Conservation (phyloP, 2,888 invertebrate species). For the Lymantria monacha region DNA sequence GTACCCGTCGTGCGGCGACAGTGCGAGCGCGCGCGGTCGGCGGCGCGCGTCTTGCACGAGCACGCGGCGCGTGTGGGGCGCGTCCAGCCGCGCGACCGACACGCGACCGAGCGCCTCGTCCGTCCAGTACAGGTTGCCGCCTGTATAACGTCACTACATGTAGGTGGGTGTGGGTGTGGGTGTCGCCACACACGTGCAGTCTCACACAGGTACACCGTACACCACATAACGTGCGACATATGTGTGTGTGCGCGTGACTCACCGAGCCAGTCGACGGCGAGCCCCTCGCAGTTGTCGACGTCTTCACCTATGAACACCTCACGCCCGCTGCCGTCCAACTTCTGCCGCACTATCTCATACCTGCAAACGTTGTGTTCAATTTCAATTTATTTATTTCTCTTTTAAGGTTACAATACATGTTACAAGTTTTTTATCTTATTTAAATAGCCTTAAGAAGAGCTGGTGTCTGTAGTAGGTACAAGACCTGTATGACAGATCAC, state of each 20-base stretch:
- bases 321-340: conserved; percentile 81
- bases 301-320: conserved; percentile 82
- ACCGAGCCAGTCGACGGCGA: conserved; percentile 93
- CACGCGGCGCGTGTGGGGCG: conserved; percentile 77
- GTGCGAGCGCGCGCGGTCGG: conserved; percentile 82
- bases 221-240: too few species aligned
- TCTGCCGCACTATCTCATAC: conserved; percentile 85
- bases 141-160: conserved; percentile 30
- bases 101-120: conserved; percentile 87
- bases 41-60: conserved; percentile 84
- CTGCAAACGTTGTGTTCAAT: conserved; percentile 48
- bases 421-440: too few species aligned
- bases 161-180: too few species aligned
- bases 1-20: conserved; percentile 86
- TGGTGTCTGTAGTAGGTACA: too few species aligned
- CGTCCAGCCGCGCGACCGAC: conserved; percentile 85
- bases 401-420: too few species aligned
- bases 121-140: conserved; percentile 91
- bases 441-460: too few species aligned
- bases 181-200: too few species aligned
- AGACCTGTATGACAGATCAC: too few species aligned
- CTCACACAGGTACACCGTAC: too few species aligned
- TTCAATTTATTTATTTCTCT: too few species aligned
- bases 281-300: conserved; percentile 85
- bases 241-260: conserved; percentile 21